These are phyloP conservation scores for Blastobasis lacticolella DNA, from an alignment of 2,888 invertebrate genomes.

Conservation along the genomic window DNA sequence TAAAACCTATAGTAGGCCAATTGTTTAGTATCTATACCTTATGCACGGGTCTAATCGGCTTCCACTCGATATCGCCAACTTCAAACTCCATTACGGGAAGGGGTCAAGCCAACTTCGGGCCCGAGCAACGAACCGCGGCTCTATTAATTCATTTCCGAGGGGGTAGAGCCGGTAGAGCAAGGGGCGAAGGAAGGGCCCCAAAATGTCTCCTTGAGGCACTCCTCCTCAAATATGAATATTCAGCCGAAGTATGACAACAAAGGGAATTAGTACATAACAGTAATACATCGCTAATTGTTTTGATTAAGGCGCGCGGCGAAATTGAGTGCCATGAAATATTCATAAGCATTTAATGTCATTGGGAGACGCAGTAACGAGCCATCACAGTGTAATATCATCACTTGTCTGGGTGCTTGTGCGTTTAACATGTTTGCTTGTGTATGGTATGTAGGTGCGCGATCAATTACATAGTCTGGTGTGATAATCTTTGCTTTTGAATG, in stretches of 20 bases:
- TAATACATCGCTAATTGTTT: slow-evolving; percentile 32
- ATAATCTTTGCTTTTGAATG: too few species aligned
- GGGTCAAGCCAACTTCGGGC: slow-evolving; percentile 47
- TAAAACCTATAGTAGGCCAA: too few species aligned
- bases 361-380: neutral
- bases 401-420: too few species aligned
- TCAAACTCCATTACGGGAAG: slow-evolving; percentile 25
- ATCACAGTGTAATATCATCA: too few species aligned
- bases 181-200: slow-evolving; percentile 13
- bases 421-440: too few species aligned
- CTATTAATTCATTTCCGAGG: slow-evolving; percentile 55
- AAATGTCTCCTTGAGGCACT: slow-evolving; percentile 19
- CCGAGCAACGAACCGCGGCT: slow-evolving; percentile 47
- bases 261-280: slow-evolving; percentile 30
- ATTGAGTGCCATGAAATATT: slow-evolving; percentile 44
- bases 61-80: too few species aligned
- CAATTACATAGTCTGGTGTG: too few species aligned
- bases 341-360: slow-evolving; percentile 16
- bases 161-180: slow-evolving; percentile 15
- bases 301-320: slow-evolving; percentile 33
- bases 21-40: too few species aligned
- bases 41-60: too few species aligned
- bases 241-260: slow-evolving; percentile 33
- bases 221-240: slow-evolving; percentile 36
- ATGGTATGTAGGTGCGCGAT: too few species aligned